Percentiles rank a stretch among this genome's conserved stretches.
These are phyloP conservation scores for Tridacna crocea DNA, from an alignment of 2,888 invertebrate species.

Conservation along the genomic window DNA sequence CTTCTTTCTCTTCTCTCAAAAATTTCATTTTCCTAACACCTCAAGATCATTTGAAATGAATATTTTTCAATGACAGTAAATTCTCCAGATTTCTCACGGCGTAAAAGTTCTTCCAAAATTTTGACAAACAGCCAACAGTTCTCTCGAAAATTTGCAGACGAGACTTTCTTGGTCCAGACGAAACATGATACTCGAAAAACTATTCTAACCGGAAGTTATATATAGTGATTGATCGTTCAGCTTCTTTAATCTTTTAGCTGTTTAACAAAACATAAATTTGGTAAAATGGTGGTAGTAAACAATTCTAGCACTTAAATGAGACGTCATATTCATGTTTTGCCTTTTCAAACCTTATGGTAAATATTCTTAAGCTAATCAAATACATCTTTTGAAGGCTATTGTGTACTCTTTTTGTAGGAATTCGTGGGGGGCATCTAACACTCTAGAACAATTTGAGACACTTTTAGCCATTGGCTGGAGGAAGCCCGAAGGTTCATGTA, in stretches of 20 bases:
- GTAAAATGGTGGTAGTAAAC: too few relatives aligned
- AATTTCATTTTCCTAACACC: neutral
- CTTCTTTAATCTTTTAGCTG: neutral
- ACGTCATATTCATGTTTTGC: too few relatives aligned
- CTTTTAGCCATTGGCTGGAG: too few relatives aligned
- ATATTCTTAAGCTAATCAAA: too few relatives aligned
- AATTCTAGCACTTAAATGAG: too few relatives aligned
- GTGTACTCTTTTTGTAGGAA: too few relatives aligned
- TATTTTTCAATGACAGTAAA: conserved; percentile 9
- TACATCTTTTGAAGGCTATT: too few relatives aligned
- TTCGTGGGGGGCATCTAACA: too few relatives aligned
- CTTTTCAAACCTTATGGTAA: too few relatives aligned
- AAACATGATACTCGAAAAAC: neutral
- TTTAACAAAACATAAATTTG: too few relatives aligned
- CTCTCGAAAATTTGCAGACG: conserved; percentile 22
- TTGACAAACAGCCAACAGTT: conserved; percentile 15
- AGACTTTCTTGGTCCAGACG: conserved; percentile 11
- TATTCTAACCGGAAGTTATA: conserved; percentile 6
- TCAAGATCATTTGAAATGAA: conserved; percentile 9
- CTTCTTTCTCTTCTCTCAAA: neutral
- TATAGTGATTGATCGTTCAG: conserved; percentile 10
- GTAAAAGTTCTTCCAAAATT: conserved; percentile 11
- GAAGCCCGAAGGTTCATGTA: too few relatives aligned
- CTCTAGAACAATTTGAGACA: too few relatives aligned
- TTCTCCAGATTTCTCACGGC: conserved; percentile 8